Evolutionary conservation across 2,888 invertebrate genomes (phyloP).

Genomic region (Volucella inflata): DNA sequence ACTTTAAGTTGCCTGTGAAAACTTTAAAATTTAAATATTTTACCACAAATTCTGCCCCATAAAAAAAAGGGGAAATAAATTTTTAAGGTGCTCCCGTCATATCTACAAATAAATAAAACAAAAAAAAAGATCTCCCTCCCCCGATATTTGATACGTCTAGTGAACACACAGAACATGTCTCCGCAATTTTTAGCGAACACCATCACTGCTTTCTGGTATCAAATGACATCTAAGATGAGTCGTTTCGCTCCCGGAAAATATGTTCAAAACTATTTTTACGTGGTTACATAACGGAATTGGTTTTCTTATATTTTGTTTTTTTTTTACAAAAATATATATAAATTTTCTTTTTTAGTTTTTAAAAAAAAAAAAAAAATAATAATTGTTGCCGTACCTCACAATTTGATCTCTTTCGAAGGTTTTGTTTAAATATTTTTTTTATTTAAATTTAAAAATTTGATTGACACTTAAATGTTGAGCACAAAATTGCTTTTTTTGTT

Average conservation of each 20-base stretch:
- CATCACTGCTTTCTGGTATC: conserved; percentile 53
- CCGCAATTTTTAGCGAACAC: conserved; percentile 28
- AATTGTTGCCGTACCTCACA: conserved; percentile 46
- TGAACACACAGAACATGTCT: conserved; percentile 21
- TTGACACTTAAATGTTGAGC: conserved; percentile 6
- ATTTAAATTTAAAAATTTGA: conserved; percentile 14
- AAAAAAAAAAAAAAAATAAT: conserved; percentile 1
- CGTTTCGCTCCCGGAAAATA: conserved; percentile 46
- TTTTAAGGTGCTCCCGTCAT: background rate
- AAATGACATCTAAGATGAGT: conserved; percentile 45
- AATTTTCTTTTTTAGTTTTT: conserved; percentile 1
- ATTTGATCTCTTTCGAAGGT: conserved; percentile 18
- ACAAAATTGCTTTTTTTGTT: conserved; percentile 8
- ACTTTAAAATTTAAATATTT: too few species aligned
- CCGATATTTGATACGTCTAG: conserved; percentile 48
- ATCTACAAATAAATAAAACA: conserved; percentile 20
- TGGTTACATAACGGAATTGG: conserved; percentile 54
- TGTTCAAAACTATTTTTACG: conserved; percentile 56
- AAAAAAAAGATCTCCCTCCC: conserved; percentile 5
- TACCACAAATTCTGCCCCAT: too few species aligned
- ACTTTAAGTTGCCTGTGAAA: too few species aligned
- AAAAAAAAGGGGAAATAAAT: too few species aligned
- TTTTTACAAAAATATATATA: background rate
- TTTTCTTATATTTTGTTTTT: conserved; percentile 11
- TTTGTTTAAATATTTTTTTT: background rate